Evolutionary conservation across 2,888 invertebrate species (phyloP).

Genomic region (Andricus curvator): DNA sequence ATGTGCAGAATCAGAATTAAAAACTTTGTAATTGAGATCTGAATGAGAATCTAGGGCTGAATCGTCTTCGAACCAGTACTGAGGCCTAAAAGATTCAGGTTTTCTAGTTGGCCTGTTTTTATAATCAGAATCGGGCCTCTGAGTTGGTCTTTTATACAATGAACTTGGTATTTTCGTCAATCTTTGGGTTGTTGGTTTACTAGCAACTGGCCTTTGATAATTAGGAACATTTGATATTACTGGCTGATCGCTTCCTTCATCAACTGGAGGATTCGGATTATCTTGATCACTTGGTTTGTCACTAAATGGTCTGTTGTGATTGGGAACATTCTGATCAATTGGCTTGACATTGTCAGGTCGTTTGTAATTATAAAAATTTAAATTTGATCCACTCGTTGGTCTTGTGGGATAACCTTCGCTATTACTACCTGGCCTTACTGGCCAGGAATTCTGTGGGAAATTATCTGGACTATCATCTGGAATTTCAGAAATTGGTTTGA

Average conservation of each 20-base stretch:
- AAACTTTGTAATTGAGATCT: conserved; percentile 4
- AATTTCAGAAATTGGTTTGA: conserved; percentile 42
- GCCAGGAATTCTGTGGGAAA: not conserved
- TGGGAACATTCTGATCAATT: conserved; percentile 12
- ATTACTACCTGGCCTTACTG: not conserved
- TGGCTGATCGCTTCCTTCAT: conserved; percentile 24
- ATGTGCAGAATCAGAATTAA: not conserved
- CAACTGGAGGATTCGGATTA: conserved; percentile 17
- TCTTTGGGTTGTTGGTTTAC: conserved; percentile 34
- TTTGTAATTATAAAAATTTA: not conserved
- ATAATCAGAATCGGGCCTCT: not conserved
- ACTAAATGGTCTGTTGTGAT: not conserved
- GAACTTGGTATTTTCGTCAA: not conserved
- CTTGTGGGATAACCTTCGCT: not conserved
- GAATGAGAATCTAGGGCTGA: conserved; percentile 11
- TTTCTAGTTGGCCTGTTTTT: not conserved
- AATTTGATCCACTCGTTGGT: not conserved
- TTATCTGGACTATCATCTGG: not conserved
- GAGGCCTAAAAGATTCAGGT: not conserved
- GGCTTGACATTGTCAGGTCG: conserved; percentile 7
- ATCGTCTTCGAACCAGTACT: conserved; percentile 1
- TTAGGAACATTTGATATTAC: conserved; percentile 18
- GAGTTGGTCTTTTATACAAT: not conserved
- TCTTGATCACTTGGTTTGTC: not conserved
- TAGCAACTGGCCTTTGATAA: conserved; percentile 40